phyloP scores from a whole-genome alignment of 2,888 invertebrate species.

The Melinaea marsaeus region DNA sequence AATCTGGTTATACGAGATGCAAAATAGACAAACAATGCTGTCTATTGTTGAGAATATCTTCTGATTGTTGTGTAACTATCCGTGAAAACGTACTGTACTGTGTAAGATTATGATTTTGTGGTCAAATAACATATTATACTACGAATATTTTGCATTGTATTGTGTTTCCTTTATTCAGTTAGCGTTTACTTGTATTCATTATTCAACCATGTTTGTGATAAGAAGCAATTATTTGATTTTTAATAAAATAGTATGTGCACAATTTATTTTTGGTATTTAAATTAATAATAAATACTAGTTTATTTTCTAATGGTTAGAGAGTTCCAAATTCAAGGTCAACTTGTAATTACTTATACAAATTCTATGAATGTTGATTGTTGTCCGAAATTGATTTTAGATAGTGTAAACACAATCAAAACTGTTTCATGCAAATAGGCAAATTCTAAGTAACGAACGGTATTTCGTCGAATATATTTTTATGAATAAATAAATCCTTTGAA shows the following conservation, averaged over 20 bases:
- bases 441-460: too few relatives aligned
- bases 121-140: background rate
- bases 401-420: slow-evolving; percentile 24
- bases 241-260: too few relatives aligned
- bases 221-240: too few relatives aligned
- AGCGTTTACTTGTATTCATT: background rate
- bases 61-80: slow-evolving; percentile 7
- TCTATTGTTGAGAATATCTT: slow-evolving; percentile 15
- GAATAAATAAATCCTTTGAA: too few relatives aligned
- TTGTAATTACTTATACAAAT: slow-evolving; percentile 17
- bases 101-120: background rate
- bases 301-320: background rate
- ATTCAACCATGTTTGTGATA: too few relatives aligned
- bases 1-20: slow-evolving; percentile 16
- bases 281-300: background rate
- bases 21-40: slow-evolving; percentile 20
- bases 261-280: too few relatives aligned
- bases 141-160: background rate
- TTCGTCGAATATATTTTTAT: too few relatives aligned
- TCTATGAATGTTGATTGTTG: slow-evolving; percentile 17
- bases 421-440: slow-evolving; percentile 15
- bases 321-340: background rate
- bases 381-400: slow-evolving; percentile 22
- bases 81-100: background rate
- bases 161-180: background rate